phyloP scores from a whole-genome alignment of 2,888 invertebrate genomes.

The Margaritifera margaritifera region DNA sequence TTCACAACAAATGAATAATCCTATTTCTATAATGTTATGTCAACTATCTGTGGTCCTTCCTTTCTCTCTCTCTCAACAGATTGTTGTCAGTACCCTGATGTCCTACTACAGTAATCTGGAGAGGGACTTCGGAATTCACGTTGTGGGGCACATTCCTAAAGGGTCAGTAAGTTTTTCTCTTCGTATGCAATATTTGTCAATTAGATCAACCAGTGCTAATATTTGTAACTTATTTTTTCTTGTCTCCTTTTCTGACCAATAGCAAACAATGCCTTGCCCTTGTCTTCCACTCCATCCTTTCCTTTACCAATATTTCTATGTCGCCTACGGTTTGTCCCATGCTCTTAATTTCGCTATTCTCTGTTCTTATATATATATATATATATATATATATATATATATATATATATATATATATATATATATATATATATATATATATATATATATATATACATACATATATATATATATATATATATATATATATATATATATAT shows the following conservation, averaged over 20 bases:
- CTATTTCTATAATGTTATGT: too few relatives aligned
- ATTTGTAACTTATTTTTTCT: neutral
- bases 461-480: too few relatives aligned
- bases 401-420: too few relatives aligned
- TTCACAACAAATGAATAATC: too few relatives aligned
- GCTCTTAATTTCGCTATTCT: too few relatives aligned
- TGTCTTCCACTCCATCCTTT: neutral
- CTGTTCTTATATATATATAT: too few relatives aligned
- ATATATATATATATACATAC: too few relatives aligned
- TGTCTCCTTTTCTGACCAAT: neutral
- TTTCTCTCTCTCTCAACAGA: constrained; percentile 55
- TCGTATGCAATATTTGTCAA: neutral
- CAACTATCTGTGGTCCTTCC: too few relatives aligned
- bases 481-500: too few relatives aligned
- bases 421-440: too few relatives aligned
- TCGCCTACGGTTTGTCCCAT: too few relatives aligned
- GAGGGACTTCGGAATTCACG: constrained; percentile 77
- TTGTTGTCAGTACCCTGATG: constrained; percentile 77
- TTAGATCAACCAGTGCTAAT: neutral
- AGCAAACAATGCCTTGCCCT: neutral
- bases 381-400: too few relatives aligned
- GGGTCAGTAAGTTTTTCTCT: constrained; percentile 79
- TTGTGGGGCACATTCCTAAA: constrained; percentile 86
- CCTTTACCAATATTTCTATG: neutral
- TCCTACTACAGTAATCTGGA: constrained; percentile 80